Base-by-base conservation (phyloP, 2,113 vertebrate genomes). In the Sturnus vulgaris region DNA sequence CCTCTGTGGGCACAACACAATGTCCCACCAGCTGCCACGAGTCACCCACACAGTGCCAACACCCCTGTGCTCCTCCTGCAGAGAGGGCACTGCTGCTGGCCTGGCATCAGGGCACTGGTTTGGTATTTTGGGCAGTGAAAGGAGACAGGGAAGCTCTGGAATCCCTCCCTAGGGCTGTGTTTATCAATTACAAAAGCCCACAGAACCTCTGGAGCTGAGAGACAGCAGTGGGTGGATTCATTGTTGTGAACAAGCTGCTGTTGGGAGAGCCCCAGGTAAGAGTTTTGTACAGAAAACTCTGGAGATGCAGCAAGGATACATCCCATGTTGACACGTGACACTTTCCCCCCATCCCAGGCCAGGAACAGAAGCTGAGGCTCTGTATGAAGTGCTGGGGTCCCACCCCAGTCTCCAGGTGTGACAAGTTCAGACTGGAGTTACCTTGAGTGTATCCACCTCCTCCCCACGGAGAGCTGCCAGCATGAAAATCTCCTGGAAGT, bases 401-500 rank as follows among this genome's bases (percentile, higher is more conserved):
- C 75, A 72, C 7, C 15, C 10, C 39, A 33, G 12, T 2, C 21
- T 44, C 75, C 17, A 33, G 50, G 24, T 3, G 10, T 16, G 70
- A 44, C 33, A 33, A 47, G 31, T 0, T 71, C 44, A 68, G 49
- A 5, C 46, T 30, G 46, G 37, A 70, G n/a, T 86, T 95, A 99
- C 99, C 99, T 99, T 99, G 33, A 99, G 97, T 0, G 97, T 98
- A 12, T 98, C 98, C 83, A 99, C 99, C 42, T 99, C 99, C 70
- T 99, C 98, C 20, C 88, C 96, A 69, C 47, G 96, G 69, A 98
- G 53, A 46, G 99, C 98, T 17, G 98, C 99, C 68, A 99, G 95
- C 99, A 99, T 99, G 97, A 99, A 99, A 90, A 99, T 98, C 27
- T 99, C 99, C 93, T 97, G 98, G 94, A 99, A 99, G 95, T 95